Evolutionary conservation across 2,113 vertebrate species (phyloP).

Genomic region (Gallinago paraguaiae): DNA sequence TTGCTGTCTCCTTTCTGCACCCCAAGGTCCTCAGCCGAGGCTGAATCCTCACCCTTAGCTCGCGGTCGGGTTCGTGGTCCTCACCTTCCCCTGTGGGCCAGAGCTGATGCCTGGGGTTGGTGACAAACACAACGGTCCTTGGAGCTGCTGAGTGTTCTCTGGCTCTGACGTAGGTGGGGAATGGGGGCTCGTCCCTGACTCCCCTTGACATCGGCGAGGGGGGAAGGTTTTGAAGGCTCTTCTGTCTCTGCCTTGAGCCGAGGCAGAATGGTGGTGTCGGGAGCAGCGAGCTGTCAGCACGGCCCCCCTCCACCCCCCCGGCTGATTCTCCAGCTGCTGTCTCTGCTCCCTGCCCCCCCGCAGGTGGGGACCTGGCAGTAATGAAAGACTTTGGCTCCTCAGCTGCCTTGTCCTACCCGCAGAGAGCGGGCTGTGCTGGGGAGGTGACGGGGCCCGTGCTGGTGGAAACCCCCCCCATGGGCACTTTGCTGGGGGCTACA

Average conservation of each 20-base stretch:
- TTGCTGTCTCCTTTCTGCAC: neutral
- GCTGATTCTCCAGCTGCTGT: neutral
- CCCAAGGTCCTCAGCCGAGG: neutral
- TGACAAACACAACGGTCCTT: accelerated
- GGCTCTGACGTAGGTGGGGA: neutral
- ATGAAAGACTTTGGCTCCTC: neutral
- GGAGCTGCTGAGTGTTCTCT: neutral
- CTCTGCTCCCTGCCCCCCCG: conserved; percentile 8
- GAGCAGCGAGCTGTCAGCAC: neutral
- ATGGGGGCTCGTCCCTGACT: neutral
- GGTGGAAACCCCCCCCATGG: neutral
- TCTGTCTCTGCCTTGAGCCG: neutral
- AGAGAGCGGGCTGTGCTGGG: neutral
- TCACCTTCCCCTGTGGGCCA: neutral
- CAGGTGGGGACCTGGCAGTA: neutral
- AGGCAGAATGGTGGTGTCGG: neutral
- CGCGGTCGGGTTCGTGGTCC: accelerated
- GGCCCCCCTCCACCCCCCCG: neutral
- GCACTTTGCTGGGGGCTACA: accelerated
- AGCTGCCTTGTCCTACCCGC: neutral
- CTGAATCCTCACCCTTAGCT: neutral
- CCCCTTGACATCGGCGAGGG: neutral
- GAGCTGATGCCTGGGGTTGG: accelerated
- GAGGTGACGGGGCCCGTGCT: neutral
- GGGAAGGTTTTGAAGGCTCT: neutral